Evolutionary conservation across 2,113 vertebrate species (phyloP), one percentile per base, ranked within the genome.

Genomic region (Coturnix japonica): DNA sequence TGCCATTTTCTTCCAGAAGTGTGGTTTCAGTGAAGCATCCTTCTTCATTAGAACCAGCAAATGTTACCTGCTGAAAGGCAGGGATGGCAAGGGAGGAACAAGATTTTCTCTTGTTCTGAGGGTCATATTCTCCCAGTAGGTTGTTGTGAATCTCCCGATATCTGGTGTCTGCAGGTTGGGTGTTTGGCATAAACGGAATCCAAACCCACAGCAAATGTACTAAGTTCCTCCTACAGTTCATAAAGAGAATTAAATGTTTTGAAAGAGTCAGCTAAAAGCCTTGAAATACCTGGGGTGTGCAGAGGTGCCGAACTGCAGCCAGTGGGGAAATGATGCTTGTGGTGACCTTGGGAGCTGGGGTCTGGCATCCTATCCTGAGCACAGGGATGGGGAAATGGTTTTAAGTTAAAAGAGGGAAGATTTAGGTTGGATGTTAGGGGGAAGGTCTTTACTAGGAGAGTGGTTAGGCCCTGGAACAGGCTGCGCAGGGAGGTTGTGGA

Each of bases 171-270:
- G 3, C 39, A n/a, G 39, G 28, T 75, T 16, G 89, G 17, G 11
- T 84, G 2, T 0, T 14, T 64, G 82, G 85, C 78, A 90, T 80
- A 95, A 89, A 91, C 43, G 0, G 73, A 74, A 95, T 41, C 56
- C 75, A 93, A 95, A 56, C 14, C 67, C 37, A 89, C 41, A 87
- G 46, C 33, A 87, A 80, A 85, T 93, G 89, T 51, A 87, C 67
- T 54, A 41, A 41, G 59, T 31, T 92, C 28, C 41, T 79, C 81
- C 66, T 79, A 7, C 19, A 73, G 47, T 65, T 81, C n/a, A 86
- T 37, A 69, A 75, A 94, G 83, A 79, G 44, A 82, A 92, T 87
- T 37, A 89, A 89, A 76, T 82, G 26, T 54, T 92, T 91, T 78
- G 61, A 79, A 89, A 82, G 71, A 87, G 23, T 49, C 17, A 49